phyloP scores from a whole-genome alignment of 2,888 invertebrate genomes.

The Hemaris fuciformis region DNA sequence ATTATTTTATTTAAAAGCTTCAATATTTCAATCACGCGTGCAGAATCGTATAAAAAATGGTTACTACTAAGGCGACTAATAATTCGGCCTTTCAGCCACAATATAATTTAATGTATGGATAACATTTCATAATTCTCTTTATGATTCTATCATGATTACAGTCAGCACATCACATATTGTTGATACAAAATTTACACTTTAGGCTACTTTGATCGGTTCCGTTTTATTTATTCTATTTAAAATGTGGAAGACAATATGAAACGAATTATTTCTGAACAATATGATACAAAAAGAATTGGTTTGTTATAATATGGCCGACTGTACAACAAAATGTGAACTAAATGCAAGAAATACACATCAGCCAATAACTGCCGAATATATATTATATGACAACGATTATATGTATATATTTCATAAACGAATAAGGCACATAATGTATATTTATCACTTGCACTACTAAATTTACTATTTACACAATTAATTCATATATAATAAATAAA shows the following conservation, averaged over 20 bases:
- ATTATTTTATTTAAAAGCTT: neutral
- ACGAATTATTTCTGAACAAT: neutral
- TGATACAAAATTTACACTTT: neutral
- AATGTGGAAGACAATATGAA: neutral
- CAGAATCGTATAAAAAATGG: neutral
- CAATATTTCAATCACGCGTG: neutral
- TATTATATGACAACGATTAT: slow-evolving; percentile 1
- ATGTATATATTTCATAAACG: slow-evolving; percentile 32
- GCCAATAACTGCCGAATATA: slow-evolving; percentile 3
- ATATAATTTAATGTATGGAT: neutral
- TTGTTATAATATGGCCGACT: neutral
- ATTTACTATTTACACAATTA: slow-evolving; percentile 56
- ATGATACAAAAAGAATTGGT: neutral
- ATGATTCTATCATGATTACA: slow-evolving; percentile 5
- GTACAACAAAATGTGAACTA: neutral
- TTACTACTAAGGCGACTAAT: neutral
- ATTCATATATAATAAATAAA: slow-evolving; percentile 46
- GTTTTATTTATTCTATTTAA: neutral
- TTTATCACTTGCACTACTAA: slow-evolving; percentile 56
- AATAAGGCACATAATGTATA: slow-evolving; percentile 63
- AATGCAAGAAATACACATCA: slow-evolving; percentile 9
- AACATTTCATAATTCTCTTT: neutral
- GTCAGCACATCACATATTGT: neutral
- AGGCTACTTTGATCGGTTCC: neutral
- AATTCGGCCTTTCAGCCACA: neutral